Percentiles rank a stretch among this genome's conserved stretches.
Evolutionary conservation across 2,113 vertebrate genomes (phyloP).

Genomic region (Hippoglossus stenolepis): DNA sequence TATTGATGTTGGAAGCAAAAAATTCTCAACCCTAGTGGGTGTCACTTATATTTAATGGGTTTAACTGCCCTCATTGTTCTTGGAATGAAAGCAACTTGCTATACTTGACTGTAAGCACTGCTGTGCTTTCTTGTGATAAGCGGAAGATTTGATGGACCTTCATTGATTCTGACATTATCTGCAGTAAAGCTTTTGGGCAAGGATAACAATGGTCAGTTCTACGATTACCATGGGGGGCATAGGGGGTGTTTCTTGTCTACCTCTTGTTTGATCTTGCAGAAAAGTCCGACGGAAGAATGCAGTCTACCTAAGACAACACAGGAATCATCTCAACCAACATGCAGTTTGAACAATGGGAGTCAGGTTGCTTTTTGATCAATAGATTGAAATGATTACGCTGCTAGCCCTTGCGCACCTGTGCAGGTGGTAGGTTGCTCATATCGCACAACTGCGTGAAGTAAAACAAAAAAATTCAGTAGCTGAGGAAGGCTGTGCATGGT

Average conservation of each 20-base stretch:
- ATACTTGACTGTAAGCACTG: slow-evolving; percentile 58
- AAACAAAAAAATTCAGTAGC: slow-evolving; percentile 53
- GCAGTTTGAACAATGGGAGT: slow-evolving; percentile 65
- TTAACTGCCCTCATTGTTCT: slow-evolving; percentile 42
- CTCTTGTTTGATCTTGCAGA: slow-evolving; percentile 81
- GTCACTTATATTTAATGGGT: slow-evolving; percentile 47
- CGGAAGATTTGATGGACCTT: slow-evolving; percentile 72
- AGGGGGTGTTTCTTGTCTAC: slow-evolving; percentile 69
- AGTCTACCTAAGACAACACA: slow-evolving; percentile 70
- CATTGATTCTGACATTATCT: slow-evolving; percentile 69
- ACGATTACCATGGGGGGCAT: slow-evolving; percentile 60
- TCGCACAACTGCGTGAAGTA: slow-evolving; percentile 74
- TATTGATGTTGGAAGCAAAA: slow-evolving; percentile 59
- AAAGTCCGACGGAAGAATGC: slow-evolving; percentile 73
- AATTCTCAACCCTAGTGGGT: slow-evolving; percentile 42
- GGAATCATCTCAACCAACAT: slow-evolving; percentile 68
- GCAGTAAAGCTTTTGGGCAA: slow-evolving; percentile 77
- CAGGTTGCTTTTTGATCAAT: slow-evolving; percentile 55
- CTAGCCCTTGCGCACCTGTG: slow-evolving; percentile 80
- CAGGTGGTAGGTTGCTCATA: slow-evolving; percentile 58
- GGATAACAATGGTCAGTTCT: slow-evolving; percentile 75
- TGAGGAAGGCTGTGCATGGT: slow-evolving; percentile 80
- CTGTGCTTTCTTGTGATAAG: slow-evolving; percentile 70
- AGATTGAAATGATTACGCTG: slow-evolving; percentile 36
- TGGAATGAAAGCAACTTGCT: slow-evolving; percentile 65